Evolutionary conservation across 2,797 vertebrate genomes (phyloP).

Genomic region (Acrossocheilus fasciatus): DNA sequence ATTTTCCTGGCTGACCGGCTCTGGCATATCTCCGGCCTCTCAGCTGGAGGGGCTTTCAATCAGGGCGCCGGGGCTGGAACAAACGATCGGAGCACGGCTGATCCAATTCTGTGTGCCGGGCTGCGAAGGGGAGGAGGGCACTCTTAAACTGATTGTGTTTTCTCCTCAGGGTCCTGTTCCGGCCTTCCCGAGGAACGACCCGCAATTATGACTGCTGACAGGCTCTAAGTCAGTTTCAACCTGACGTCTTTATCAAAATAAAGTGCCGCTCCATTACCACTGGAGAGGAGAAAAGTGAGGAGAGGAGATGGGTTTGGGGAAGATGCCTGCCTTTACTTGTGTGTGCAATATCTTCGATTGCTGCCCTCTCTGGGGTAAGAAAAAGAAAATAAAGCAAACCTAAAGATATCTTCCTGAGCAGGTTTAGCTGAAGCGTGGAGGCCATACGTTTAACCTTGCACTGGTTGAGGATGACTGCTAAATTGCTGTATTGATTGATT

Average conservation of each 20-base stretch:
- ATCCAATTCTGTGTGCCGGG: constrained; percentile 52
- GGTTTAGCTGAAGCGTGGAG: constrained; percentile 39
- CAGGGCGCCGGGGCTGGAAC: constrained; percentile 34
- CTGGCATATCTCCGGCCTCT: constrained; percentile 49
- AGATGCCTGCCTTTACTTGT: constrained; percentile 6
- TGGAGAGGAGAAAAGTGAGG: constrained; percentile 27
- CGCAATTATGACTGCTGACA: constrained; percentile 63
- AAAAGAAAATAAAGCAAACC: constrained; percentile 32
- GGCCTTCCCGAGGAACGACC: constrained; percentile 53
- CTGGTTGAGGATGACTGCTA: constrained; percentile 42
- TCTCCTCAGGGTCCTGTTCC: constrained; percentile 63
- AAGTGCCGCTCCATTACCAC: constrained; percentile 58
- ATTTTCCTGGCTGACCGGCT: constrained; percentile 44
- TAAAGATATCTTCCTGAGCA: constrained; percentile 32
- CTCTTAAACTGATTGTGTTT: constrained; percentile 64
- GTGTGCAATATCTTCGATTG: constrained; percentile 38
- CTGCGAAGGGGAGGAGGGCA: constrained; percentile 39
- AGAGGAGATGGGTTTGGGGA: constrained; percentile 50
- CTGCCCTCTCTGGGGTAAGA: constrained; percentile 29
- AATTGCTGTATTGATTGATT: constrained; percentile 50
- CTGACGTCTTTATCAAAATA: constrained; percentile 64
- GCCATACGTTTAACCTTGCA: constrained; percentile 26
- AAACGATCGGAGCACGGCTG: constrained; percentile 48
- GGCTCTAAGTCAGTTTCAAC: constrained; percentile 57
- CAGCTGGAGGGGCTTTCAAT: constrained; percentile 47